Evolutionary conservation across 2,888 invertebrate genomes (phyloP).

Genomic region (Carpatolechia fugitivella): DNA sequence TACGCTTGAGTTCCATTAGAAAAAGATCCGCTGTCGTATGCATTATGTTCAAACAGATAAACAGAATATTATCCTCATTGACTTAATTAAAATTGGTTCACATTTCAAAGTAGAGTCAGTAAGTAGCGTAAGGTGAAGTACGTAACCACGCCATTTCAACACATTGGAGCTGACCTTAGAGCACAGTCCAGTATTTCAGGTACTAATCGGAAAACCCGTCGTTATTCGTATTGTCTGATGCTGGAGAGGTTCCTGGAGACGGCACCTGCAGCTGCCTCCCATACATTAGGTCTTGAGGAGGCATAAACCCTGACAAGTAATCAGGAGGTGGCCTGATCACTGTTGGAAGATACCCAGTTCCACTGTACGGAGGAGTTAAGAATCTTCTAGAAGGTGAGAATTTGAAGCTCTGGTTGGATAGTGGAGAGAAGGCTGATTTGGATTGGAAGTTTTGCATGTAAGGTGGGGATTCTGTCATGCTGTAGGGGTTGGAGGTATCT

Average conservation of each 20-base stretch:
- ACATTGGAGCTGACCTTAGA: conserved; percentile 14
- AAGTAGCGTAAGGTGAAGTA: too few relatives aligned
- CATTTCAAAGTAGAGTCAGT: too few relatives aligned
- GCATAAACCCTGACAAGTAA: conserved; percentile 67
- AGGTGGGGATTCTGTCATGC: conserved; percentile 66
- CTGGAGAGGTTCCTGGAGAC: conserved; percentile 72
- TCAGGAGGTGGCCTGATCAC: conserved; percentile 82
- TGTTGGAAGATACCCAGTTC: conserved; percentile 90
- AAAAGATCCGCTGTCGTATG: too few relatives aligned
- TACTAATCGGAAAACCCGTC: conserved; percentile 74
- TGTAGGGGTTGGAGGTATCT: conserved; percentile 52
- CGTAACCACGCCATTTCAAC: too few relatives aligned
- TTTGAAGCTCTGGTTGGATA: conserved; percentile 81
- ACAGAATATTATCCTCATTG: too few relatives aligned
- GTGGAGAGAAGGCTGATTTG: conserved; percentile 88
- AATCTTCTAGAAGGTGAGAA: conserved; percentile 87
- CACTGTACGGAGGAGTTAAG: conserved; percentile 89
- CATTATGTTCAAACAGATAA: too few relatives aligned
- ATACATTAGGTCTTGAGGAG: conserved; percentile 70
- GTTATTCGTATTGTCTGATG: conserved; percentile 73
- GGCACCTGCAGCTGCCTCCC: conserved; percentile 68
- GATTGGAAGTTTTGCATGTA: conserved; percentile 75
- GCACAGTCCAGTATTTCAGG: conserved; percentile 42
- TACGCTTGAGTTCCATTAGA: too few relatives aligned
- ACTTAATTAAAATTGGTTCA: too few relatives aligned